Evolutionary conservation across 2,113 vertebrate species (phyloP).

Genomic region (Hemiprocne comata): DNA sequence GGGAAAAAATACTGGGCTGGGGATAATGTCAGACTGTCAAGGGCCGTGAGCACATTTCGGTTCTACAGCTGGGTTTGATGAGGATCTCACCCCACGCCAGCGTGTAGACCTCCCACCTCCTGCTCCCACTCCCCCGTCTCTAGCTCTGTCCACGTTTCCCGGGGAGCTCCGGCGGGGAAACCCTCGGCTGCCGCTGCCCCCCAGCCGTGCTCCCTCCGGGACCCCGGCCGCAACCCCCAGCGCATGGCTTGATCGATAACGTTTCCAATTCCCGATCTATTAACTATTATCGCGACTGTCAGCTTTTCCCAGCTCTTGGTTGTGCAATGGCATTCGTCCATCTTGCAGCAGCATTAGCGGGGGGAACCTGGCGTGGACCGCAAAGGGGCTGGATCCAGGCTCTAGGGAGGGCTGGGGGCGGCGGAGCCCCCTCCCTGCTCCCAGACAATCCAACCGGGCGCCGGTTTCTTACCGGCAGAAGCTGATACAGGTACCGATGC

Average conservation of each 20-base stretch:
- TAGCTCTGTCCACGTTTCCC: neutral
- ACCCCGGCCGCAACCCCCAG: neutral
- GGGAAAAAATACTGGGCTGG: neutral
- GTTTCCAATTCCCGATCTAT: neutral
- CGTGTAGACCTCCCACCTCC: neutral
- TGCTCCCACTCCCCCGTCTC: neutral
- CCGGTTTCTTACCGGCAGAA: neutral
- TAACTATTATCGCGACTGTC: fast-evolving
- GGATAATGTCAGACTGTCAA: neutral
- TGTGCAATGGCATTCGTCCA: fast-evolving
- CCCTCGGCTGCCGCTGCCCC: neutral
- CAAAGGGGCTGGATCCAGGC: neutral
- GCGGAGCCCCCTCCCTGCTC: neutral
- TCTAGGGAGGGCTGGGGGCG: neutral
- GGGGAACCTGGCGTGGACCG: fast-evolving
- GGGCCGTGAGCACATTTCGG: neutral
- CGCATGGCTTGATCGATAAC: too few relatives aligned
- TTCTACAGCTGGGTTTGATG: neutral
- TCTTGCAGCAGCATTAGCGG: neutral
- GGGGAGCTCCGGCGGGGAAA: neutral
- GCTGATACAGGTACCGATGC: too few relatives aligned
- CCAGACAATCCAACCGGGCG: neutral
- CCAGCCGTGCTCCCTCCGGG: neutral
- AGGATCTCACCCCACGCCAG: neutral
- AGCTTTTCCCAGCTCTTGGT: neutral